Evolutionary conservation across 2,113 vertebrate species (phyloP), one percentile per base, ranked within the genome.

Genomic region (Odontesthes bonariensis): DNA sequence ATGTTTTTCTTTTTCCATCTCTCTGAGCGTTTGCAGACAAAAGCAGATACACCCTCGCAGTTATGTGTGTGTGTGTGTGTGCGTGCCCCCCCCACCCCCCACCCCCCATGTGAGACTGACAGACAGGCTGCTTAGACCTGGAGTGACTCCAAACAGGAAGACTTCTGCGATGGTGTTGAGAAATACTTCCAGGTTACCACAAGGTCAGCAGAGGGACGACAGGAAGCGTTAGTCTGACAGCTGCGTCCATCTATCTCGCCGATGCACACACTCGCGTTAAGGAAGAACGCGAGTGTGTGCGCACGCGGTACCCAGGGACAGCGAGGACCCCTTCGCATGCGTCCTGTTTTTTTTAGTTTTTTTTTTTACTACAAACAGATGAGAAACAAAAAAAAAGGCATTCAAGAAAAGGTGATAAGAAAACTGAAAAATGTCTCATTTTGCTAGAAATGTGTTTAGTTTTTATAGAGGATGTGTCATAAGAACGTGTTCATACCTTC

Each of bases 141-240:
- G 79, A 80, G 12, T 6, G 4, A 3, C 53, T 60, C 82, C 85
- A 88, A 69, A 79, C 83, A 84, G 91, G 86, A 89, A 90, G 81
- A 78, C 70, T 81, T 75, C 12, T 42, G 76, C 69, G 19, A 0
- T 1, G 54, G 83, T 79, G 91, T 86, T 90, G 89, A 90, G 86
- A 85, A 92, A 84, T 73, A 83, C 86, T 90, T 92, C 89, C 89
- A 85, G 91, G 89, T 92, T 69, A 84, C 12, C 1, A 1, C 49
- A 8, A 79, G 91, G 88, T 89, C 88, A 54, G 31, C 3, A 5
- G 46, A 53, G 60, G 71, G 76, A 63, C 65, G 1, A 57, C 72
- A 87, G 90, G 90, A 89, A 87, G 83, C 63, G 87, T 78, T 69
- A 40, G 51, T 61, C 68, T 67, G 83, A 88, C 90, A 87, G 86